Evolutionary conservation across 2,888 invertebrate genomes (phyloP), one percentile per base, ranked within the genome.

Genomic region (Glaucopsyche alexis): DNA sequence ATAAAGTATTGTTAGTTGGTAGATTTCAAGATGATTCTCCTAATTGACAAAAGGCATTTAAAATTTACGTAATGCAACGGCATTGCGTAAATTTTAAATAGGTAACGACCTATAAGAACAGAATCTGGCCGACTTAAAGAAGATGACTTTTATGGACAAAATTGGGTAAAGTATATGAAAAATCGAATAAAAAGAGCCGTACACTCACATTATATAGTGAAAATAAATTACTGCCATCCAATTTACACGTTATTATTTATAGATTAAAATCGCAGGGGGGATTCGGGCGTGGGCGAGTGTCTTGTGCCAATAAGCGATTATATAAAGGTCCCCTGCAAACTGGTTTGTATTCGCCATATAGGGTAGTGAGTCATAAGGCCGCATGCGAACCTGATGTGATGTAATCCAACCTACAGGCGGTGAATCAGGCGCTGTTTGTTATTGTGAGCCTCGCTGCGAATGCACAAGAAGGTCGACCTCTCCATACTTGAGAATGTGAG

Each of bases 311-410:
- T 29, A 29, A 29, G 45, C 42, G 14, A 52, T 71, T 52, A 66
- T 40, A 71, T 52, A 71, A 73, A 67, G 67, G 72, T 71, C 72
- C 64, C 79, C 79, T 77, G 77, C 80, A 69, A 75, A 74, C 72
- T 71, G 66, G 71, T 78, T 79, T 71, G 75, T 74, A 77, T 78
- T 79, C 76, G 72, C 76, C 76, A 75, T 74, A 72, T 72, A 76
- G 60, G 72, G 74, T 69, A 71, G 74, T 84, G 85, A 85, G 80
- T 84, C 85, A 85, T 79, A 80, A 83, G 83, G 82, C 77, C 81
- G 79, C 77, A 80, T 79, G 80, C 77, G 78, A 81, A 81, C 72
- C 73, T 75, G 66, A 67, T 76, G 78, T 85, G 82, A 84, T 83
- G 83, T 84, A 83, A 85, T 79, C 65, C 77, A 74, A 75, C 78